Percentiles rank a stretch among this genome's conserved stretches.
These are phyloP conservation scores for Glaucopsyche alexis DNA, from an alignment of 2,888 invertebrate genomes.

Conservation along the genomic window DNA sequence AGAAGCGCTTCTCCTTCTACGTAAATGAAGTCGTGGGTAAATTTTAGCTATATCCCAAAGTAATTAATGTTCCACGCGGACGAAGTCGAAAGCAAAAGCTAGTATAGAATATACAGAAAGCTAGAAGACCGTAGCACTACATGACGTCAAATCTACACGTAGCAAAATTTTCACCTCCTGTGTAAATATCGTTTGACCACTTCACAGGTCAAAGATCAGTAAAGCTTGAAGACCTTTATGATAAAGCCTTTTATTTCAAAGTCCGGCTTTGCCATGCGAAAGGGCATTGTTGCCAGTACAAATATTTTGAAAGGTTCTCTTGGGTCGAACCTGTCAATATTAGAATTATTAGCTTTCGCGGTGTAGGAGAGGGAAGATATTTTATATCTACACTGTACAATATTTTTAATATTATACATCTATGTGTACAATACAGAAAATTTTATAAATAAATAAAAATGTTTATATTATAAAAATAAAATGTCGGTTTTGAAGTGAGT, in stretches of 20 bases:
- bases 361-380: not conserved
- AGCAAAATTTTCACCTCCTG: not conserved
- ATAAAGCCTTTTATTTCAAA: conserved; percentile 18
- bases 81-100: no score
- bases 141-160: not conserved
- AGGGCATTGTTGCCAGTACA: not conserved
- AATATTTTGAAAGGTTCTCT: conserved; percentile 25
- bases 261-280: not conserved
- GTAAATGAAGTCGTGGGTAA: no score
- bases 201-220: not conserved
- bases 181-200: not conserved
- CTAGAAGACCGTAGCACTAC: not conserved
- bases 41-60: no score
- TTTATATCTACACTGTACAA: not conserved
- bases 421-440: no score
- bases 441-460: no score
- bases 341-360: conserved; percentile 1
- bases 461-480: no score
- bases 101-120: no score
- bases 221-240: not conserved
- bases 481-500: no score
- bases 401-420: no score
- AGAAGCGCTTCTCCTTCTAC: no score
- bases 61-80: no score
- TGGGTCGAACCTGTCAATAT: conserved; percentile 21